These are phyloP conservation scores for Proterorhinus semilunaris DNA, from an alignment of 2,113 vertebrate genomes.

Conservation along the genomic window DNA sequence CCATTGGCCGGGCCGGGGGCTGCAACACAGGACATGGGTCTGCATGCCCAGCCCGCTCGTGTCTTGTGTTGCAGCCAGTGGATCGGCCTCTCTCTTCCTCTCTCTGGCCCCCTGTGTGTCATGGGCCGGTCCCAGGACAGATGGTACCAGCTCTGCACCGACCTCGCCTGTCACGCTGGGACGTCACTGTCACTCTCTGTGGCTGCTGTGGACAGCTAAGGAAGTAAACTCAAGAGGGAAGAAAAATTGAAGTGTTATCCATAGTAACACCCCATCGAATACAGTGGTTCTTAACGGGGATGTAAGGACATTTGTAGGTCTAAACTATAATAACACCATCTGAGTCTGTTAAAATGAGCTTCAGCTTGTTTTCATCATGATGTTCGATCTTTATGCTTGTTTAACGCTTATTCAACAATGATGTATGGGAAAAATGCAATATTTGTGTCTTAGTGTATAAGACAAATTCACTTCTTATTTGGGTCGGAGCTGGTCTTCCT, in stretches of 20 bases:
- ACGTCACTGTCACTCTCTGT: background rate
- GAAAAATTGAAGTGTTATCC: background rate
- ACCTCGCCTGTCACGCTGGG: constrained; percentile 1
- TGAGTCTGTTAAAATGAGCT: no score
- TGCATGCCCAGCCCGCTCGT: constrained; percentile 76
- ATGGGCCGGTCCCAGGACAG: constrained; percentile 15
- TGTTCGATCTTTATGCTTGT: no score
- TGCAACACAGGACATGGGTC: constrained; percentile 86
- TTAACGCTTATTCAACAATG: no score
- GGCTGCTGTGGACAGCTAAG: background rate
- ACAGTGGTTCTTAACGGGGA: background rate
- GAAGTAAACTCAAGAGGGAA: background rate
- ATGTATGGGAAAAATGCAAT: no score
- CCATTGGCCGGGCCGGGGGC: constrained; percentile 73
- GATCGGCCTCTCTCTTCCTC: constrained; percentile 59
- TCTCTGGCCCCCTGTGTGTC: background rate
- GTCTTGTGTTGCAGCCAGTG: constrained; percentile 87
- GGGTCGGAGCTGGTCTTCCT: no score
- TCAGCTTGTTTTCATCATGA: no score
- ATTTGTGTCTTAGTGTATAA: no score
- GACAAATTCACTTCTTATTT: no score
- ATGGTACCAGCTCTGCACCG: background rate
- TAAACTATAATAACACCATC: no score
- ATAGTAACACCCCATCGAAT: background rate
- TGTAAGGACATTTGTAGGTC: no score